Base-by-base conservation (phyloP, 2,797 vertebrate species). In the Petrocephalus sullivani region DNA sequence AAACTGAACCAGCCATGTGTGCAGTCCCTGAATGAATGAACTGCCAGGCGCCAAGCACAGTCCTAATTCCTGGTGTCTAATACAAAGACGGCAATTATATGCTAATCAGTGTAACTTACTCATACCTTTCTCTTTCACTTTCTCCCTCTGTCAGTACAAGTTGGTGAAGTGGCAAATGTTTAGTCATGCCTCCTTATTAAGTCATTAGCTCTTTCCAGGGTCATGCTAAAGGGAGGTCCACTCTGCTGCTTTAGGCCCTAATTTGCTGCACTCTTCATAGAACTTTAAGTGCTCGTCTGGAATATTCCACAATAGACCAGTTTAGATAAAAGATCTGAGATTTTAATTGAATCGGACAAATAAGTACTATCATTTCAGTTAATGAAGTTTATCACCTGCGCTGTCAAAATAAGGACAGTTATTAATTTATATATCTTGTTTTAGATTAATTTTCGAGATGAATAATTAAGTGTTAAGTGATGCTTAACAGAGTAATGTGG, bases 31-130 rank as follows among this genome's bases (percentile, higher is more conserved):
- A 89, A 71, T 91, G 91, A 92, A 92, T 92, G 85, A 90, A 64
- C 90, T 91, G 89, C 89, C 92, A 89, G 91, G 91, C 91, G 87
- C 92, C 91, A 92, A 93, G 91, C 92, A 92, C 91, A 92, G 90
- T 91, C 91, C 92, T 94, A 92, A 93, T 89, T 87, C 92, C 92
- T 94, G 94, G 93, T 96, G 91, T 92, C 90, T 94, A 95, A 95
- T 94, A 96, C 95, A 96, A 96, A 93, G 92, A 91, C 90, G 93
- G 89, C 94, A 96, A 95, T 96, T 97, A 96, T 95, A 95, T 96
- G 95, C 94, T 96, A 95, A 96, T 96, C 94, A 94, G 94, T 0
- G 86, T 93, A 95, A 94, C 94, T 92, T 92, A 94, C 94, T 94
- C 93, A 93, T 92, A 87, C 91, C 41, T 84, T 89, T 89, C 90